Evolutionary conservation across 2,888 invertebrate species (phyloP), one percentile per base, ranked within the genome.

Genomic region (Diplazon laetatorius): DNA sequence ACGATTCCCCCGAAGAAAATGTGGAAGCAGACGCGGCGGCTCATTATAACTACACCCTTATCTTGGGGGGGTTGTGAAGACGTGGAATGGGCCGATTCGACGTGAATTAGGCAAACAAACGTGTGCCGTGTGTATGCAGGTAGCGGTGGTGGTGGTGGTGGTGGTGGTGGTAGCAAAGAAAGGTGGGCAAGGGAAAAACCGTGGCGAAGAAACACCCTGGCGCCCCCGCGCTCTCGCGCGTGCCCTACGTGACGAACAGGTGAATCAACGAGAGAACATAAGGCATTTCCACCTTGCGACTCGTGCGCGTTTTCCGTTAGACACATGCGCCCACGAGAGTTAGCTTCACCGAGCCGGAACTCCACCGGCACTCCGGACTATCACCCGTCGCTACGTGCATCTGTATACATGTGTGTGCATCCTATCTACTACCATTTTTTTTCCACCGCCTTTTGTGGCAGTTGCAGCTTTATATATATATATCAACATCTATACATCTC

Each of bases 201-300:
- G 14, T 10, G 39, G 52, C 2, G 14, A 3, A 60, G 55, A 46
- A 55, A 60, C 71, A 37, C 65, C 70, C 50, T 70, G 52, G 66
- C 80, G 78, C 78, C 80, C 81, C 77, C 81, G 71, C 71, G 69
- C 68, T 60, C 68, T 60, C 72, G 78, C 78, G 75, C 78, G 78
- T 78, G 78, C 78, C 78, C 76, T 35, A 39, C 63, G 44, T 59
- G 30, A 62, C 60, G 78, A 82, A 83, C 84, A 84, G 84, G 84
- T 84, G 84, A 84, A 83, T 76, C 80, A 71, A 78, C 71, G 65
- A 39, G 65, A 39, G 37, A 76, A 81, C 84, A 81, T 81, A 82
- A 80, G 80, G 82, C 81, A 84, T 85, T 85, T 85, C 83, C 85
- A 85, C 84, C 83, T 85, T 84, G 82, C 82, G 79, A 50, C 80